Percentiles rank a stretch among this genome's conserved stretches.
Evolutionary conservation across 2,113 vertebrate species (phyloP).

Genomic region (Campylomormyrus numenius): DNA sequence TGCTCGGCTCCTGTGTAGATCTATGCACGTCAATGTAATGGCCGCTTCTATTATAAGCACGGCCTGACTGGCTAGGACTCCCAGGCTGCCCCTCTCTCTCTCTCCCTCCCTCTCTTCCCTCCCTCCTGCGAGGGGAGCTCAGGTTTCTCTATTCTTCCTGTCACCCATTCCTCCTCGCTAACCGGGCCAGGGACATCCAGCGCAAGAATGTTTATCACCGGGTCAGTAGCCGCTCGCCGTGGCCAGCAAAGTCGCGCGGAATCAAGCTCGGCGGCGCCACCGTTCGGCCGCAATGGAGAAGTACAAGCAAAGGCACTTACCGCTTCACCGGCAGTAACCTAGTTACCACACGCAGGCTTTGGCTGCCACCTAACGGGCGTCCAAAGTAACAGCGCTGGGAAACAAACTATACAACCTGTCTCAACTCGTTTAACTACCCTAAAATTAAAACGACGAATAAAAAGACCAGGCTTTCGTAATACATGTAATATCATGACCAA

Average conservation of each 20-base stretch:
- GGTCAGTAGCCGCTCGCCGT: conserved; percentile 25
- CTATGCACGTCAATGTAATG: conserved; percentile 52
- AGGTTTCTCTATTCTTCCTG: conserved; percentile 48
- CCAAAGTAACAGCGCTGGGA: background rate
- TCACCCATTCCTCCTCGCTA: conserved; percentile 54
- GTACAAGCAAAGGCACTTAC: conserved; percentile 1
- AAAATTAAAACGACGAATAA: background rate
- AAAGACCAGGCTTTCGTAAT: background rate
- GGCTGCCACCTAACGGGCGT: conserved; percentile 29
- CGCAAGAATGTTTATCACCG: conserved; percentile 42
- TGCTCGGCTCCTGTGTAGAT: conserved; percentile 27
- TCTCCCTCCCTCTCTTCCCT: conserved; percentile 32
- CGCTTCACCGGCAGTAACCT: conserved; percentile 4
- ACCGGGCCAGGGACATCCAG: conserved; percentile 53
- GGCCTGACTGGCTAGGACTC: conserved; percentile 29
- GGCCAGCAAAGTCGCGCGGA: conserved; percentile 13
- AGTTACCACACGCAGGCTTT: background rate
- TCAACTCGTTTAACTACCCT: background rate
- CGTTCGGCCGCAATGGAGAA: conserved; percentile 21
- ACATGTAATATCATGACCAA: background rate
- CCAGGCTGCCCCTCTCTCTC: conserved; percentile 26
- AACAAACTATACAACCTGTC: background rate
- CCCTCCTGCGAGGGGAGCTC: conserved; percentile 35
- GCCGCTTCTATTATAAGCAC: conserved; percentile 47
- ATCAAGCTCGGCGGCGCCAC: conserved; percentile 44